A percentile compares a stretch with the other conserved stretches of the same genome.
Conservation (phyloP, 2,113 vertebrate genomes). For the Nothocercus julius region DNA sequence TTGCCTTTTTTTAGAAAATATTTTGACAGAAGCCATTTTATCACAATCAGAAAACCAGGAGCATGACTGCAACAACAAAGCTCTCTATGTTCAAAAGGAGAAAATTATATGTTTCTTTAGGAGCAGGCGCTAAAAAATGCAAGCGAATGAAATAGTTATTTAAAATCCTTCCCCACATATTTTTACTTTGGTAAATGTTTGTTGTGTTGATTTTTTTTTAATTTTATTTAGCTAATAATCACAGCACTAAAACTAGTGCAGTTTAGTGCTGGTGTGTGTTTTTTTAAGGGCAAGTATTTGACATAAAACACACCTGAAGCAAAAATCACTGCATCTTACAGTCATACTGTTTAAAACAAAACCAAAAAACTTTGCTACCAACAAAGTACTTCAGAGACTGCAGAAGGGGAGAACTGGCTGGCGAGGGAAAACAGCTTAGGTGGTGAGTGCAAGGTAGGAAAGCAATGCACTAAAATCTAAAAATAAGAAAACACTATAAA, state of each 20-base stretch:
- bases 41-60: neutral
- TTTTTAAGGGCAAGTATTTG: neutral
- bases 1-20: neutral
- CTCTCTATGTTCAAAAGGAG: neutral
- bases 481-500: neutral
- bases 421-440: neutral
- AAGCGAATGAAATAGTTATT: neutral
- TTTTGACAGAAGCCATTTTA: neutral
- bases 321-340: neutral
- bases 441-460: neutral
- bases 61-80: neutral
- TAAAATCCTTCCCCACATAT: neutral
- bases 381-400: neutral
- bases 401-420: neutral
- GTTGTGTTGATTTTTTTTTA: neutral
- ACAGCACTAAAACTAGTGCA: neutral
- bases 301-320: neutral
- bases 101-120: neutral
- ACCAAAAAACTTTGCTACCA: neutral
- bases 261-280: neutral
- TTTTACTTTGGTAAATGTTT: neutral
- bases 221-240: neutral
- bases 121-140: neutral
- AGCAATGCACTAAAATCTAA: slow-evolving; percentile 5
- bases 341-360: neutral